Conservation (phyloP, 2,888 invertebrate species). For the Elegia similella region DNA sequence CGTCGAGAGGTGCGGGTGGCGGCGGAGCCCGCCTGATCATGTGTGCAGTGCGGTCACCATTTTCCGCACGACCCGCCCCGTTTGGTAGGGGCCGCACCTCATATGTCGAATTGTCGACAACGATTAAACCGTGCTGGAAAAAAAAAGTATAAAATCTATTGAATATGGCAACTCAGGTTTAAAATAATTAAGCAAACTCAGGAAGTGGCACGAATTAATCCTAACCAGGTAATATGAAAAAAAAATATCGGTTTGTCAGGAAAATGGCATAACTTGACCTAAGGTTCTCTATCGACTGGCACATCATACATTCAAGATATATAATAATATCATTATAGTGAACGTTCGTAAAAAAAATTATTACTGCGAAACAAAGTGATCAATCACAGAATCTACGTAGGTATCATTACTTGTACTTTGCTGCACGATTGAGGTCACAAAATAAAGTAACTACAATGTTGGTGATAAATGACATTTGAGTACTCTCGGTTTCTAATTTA, state of each 20-base stretch:
- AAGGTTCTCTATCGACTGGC: too few relatives aligned
- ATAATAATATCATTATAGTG: neutral
- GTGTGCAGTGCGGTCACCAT: constrained; percentile 75
- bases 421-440: constrained; percentile 4
- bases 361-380: neutral
- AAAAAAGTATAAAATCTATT: neutral
- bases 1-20: constrained; percentile 63
- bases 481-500: neutral
- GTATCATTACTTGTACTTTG: constrained; percentile 9
- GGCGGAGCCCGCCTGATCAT: constrained; percentile 80
- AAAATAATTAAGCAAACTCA: too few relatives aligned
- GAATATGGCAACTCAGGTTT: too few relatives aligned
- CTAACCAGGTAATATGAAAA: too few relatives aligned
- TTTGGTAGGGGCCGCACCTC: constrained; percentile 85
- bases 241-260: too few relatives aligned
- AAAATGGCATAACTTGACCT: too few relatives aligned
- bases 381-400: constrained; percentile 8
- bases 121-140: constrained; percentile 85
- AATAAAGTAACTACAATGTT: neutral
- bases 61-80: constrained; percentile 57
- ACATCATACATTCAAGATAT: too few relatives aligned
- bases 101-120: constrained; percentile 84
- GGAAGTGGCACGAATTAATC: too few relatives aligned
- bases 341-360: neutral
- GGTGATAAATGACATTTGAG: too few relatives aligned